Percentiles rank a stretch among this genome's conserved stretches.
phyloP scores from a whole-genome alignment of 2,797 vertebrate genomes.

The Platyrinchus mystaceus region DNA sequence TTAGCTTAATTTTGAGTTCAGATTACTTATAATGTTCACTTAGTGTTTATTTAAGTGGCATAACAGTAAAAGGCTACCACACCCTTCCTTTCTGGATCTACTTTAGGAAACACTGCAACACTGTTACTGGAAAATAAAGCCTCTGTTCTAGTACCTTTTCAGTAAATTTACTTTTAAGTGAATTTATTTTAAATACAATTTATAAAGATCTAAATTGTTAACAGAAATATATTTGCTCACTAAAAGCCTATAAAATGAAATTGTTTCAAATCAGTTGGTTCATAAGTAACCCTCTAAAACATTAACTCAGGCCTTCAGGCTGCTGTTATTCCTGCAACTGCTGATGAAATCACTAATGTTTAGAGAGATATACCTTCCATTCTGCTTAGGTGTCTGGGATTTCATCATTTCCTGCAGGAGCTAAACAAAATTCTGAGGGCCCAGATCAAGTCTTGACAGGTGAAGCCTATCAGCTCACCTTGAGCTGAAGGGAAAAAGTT shows the following conservation, averaged over 20 bases:
- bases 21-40: conserved; percentile 28
- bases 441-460: conserved; percentile 50
- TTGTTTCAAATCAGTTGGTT: not conserved
- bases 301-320: not conserved
- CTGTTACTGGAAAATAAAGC: conserved; percentile 53
- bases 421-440: conserved; percentile 10
- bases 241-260: not conserved
- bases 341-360: conserved; percentile 27
- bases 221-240: not conserved
- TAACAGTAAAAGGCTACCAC: conserved; percentile 54
- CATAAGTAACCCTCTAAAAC: not conserved
- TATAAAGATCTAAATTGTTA: not conserved
- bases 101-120: conserved; percentile 37
- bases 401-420: not conserved
- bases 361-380: not conserved
- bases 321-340: not conserved
- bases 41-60: conserved; percentile 27
- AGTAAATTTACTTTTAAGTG: not conserved
- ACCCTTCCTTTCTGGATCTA: conserved; percentile 69
- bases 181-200: not conserved
- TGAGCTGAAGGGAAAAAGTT: not conserved
- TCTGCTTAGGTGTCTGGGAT: not conserved
- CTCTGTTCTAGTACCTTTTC: not conserved
- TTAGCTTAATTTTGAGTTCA: conserved; percentile 32
- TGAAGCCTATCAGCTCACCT: conserved; percentile 4